Percentiles rank a stretch among this genome's conserved stretches.
Evolutionary conservation across 2,113 vertebrate species (phyloP).

Genomic region (Albula goreensis): DNA sequence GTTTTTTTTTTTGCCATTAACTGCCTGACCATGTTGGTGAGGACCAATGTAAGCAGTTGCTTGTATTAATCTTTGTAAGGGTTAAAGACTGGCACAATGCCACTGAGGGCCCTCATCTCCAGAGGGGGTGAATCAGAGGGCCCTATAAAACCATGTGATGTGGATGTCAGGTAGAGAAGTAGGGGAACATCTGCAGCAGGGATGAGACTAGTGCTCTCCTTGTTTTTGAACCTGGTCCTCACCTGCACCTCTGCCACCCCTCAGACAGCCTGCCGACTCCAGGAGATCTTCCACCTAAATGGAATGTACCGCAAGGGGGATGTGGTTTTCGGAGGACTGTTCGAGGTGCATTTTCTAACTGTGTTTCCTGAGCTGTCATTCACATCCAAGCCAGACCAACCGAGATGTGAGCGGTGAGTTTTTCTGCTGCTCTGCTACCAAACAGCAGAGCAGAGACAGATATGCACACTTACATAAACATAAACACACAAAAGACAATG

Average conservation of each 20-base stretch:
- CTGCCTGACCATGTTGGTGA: too few relatives aligned
- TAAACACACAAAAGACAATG: too few relatives aligned
- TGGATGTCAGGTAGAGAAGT: background rate
- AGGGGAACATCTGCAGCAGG: background rate
- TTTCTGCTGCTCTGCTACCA: background rate
- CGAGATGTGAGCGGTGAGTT: conserved; percentile 55
- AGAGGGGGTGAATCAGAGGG: background rate
- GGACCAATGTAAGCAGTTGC: too few relatives aligned
- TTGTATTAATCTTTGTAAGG: background rate
- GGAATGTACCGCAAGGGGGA: conserved; percentile 48
- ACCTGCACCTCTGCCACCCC: background rate
- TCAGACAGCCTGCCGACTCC: conserved; percentile 35
- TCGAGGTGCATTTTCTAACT: conserved; percentile 52
- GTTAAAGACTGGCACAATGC: background rate
- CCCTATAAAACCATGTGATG: background rate
- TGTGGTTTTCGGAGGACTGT: conserved; percentile 56
- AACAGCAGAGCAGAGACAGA: background rate
- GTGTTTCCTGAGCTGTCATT: conserved; percentile 49
- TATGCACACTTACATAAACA: background rate
- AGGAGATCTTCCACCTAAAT: conserved; percentile 36
- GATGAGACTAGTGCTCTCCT: background rate
- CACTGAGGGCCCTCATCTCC: background rate
- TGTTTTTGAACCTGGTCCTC: conserved; percentile 17
- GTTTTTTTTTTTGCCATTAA: too few relatives aligned
- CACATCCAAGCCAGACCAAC: conserved; percentile 50